Evolutionary conservation across 2,113 vertebrate species (phyloP), one percentile per base, ranked within the genome.

Genomic region (Burhinus oedicnemus): DNA sequence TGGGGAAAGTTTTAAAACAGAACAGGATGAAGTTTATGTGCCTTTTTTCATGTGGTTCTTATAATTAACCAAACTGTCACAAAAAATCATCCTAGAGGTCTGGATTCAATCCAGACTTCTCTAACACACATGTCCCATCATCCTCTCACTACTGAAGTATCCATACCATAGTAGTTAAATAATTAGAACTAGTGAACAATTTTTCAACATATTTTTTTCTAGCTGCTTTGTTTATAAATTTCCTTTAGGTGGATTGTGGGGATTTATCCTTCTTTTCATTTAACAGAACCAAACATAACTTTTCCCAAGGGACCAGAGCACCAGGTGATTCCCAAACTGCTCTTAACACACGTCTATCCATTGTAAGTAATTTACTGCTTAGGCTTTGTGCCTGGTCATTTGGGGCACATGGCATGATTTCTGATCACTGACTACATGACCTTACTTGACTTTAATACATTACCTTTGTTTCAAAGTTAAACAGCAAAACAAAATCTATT

Each of bases 11-110:
- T 84, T 83, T 85, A 80, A 94, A 95, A 65, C 62, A 95, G 89
- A 95, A 70, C 87, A 77, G 77, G 83, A 91, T 68, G 49, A 93
- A 76, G 66, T 93, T 95, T 84, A 74, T 84, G 49, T 79, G 65
- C 69, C 61, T 87, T 90, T 93, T 87, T 91, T 95, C 34, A 89
- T 83, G 87, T 91, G 65, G 91, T 94, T 95, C 45, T 94, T 89
- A 74, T 83, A 95, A 95, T 95, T 94, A 97, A 85, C 75, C 62
- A 93, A 78, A 89, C 83, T 83, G 75, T 92, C 94, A 85, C 49
- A 95, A 70, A 97, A 95, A 91, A 95, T 95, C 81, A 87, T 91
- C 87, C 11, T 57, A 65, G 64, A 92, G 34, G 69, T 34, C 71
- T 91, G 83, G 96, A 94, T 91, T 85, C 54, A 87, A 65, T 89